phyloP scores from a whole-genome alignment of 2,888 invertebrate species.

The Scaptomyza tumidula region DNA sequence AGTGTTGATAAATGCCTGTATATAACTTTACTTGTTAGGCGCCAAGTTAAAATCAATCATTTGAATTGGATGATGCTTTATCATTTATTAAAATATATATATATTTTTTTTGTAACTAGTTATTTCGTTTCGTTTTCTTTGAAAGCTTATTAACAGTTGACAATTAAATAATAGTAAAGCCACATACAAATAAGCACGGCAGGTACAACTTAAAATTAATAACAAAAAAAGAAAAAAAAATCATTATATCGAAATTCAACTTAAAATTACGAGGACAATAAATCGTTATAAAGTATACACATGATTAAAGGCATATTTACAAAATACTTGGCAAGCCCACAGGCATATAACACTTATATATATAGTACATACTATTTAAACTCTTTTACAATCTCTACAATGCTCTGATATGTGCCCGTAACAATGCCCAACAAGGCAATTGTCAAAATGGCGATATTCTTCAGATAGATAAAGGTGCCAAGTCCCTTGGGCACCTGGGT shows the following conservation, averaged over 20 bases:
- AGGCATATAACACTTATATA: background rate
- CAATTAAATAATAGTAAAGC: conserved; percentile 41
- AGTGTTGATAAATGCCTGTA: conserved; percentile 27
- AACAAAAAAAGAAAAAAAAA: conserved; percentile 44
- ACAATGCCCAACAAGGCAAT: conserved; percentile 89
- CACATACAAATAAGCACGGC: conserved; percentile 49
- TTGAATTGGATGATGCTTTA: conserved; percentile 26
- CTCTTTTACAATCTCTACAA: conserved; percentile 86
- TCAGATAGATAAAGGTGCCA: conserved; percentile 85
- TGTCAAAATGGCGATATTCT: conserved; percentile 88
- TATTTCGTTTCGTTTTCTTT: conserved; percentile 30
- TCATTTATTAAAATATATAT: conserved; percentile 64
- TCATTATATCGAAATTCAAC: conserved; percentile 40
- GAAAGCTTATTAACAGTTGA: conserved; percentile 34
- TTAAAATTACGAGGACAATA: conserved; percentile 50
- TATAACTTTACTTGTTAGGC: background rate
- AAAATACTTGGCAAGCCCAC: conserved; percentile 50
- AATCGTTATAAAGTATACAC: conserved; percentile 51
- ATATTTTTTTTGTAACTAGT: conserved; percentile 37
- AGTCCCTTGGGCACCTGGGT: conserved; percentile 87
- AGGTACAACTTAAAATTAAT: conserved; percentile 48
- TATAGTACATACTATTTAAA: conserved; percentile 56
- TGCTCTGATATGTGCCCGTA: conserved; percentile 91
- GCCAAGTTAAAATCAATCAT: conserved; percentile 32
- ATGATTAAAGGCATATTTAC: conserved; percentile 59